Evolutionary conservation across 2,113 vertebrate species (phyloP), one percentile per base, ranked within the genome.

Genomic region (Carlito syrichta): DNA sequence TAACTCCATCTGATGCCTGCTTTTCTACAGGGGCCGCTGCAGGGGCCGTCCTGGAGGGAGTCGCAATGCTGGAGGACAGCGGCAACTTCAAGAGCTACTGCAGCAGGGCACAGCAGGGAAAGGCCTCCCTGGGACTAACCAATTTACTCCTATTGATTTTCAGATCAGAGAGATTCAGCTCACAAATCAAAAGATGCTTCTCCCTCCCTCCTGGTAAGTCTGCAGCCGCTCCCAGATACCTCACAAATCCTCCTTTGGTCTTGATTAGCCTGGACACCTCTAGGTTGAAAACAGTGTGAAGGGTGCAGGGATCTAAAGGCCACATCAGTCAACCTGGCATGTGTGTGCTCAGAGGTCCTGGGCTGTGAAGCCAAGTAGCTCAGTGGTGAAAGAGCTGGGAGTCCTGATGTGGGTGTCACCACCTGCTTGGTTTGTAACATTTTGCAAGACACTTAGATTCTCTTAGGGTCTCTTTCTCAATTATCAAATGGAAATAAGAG

Each of bases 131-230:
- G 43, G 43, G 35, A 56, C 58, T 78, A 63, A 63, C 79, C 66
- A 74, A 94, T 71, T 93, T 81, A 85, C 23, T 87, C 63, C 43
- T 92, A 73, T 45, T 71, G 95, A 96, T 85, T 87, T 96, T 94
- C 88, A 97, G 92, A 94, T 97, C 89, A 97, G 95, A 96, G 76
- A 19, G 38, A 14, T 58, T 91, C 48, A 79, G 92, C 79, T 95
- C 89, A 95, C 83, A 97, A 97, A 95, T 95, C 94, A 96, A 96
- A 96, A 94, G 92, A 86, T 77, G 56, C 58, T 84, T 52, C 77
- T 76, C 4, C 4, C 19, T 91, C 76, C 45, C 74, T 68, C 79
- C 95, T 8, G n/a, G 69, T 78, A 77, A 54, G 69, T 19, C 58
- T 81, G 56, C 45, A 71, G 86, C 58, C 23, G 95, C 79, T 93